Conservation (phyloP, 2,113 vertebrate species). For the Rhombomys opimus region DNA sequence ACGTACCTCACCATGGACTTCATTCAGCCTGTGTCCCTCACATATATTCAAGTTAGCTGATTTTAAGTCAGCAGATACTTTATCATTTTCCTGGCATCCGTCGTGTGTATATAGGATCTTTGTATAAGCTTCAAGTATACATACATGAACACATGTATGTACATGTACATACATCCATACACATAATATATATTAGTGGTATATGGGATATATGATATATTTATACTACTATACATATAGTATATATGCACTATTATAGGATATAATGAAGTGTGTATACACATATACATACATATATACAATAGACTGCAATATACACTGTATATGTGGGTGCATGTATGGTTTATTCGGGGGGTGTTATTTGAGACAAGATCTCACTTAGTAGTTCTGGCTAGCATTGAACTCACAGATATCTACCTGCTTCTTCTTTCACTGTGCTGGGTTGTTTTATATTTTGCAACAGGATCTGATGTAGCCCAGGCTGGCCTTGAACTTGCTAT, state of each 20-base stretch:
- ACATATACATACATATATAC: background rate
- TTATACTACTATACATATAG: background rate
- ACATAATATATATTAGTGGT: background rate
- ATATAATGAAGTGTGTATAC: background rate
- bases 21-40: no score
- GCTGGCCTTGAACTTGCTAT: background rate
- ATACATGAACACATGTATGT: background rate
- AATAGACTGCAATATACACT: background rate
- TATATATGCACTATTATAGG: background rate
- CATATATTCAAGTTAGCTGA: background rate
- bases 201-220: background rate
- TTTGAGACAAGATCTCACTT: background rate
- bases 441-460: background rate
- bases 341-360: background rate
- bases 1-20: conserved; percentile 4
- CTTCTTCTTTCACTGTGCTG: background rate
- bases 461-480: background rate
- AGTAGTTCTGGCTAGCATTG: background rate
- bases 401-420: background rate
- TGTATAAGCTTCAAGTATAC: no score
- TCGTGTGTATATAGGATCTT: background rate
- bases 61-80: background rate
- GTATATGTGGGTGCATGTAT: background rate
- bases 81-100: background rate
- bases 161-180: background rate